Base-by-base conservation (phyloP, 2,797 vertebrate genomes). In the Pampus argenteus region DNA sequence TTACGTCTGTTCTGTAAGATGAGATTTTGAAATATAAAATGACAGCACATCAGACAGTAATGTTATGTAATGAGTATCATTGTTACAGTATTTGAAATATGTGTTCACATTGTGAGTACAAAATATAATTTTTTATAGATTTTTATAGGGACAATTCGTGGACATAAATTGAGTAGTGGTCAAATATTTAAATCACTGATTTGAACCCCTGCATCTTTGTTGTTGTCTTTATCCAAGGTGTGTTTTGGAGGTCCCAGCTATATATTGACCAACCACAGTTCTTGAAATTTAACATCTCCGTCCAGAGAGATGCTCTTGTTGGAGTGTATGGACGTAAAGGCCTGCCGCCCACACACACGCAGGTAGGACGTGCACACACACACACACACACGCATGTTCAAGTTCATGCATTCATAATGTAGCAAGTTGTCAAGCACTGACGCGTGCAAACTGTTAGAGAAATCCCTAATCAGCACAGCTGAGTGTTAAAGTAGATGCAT, bases 211-310 rank as follows among this genome's bases (percentile, higher is more conserved):
- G 9, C 1, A 65, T 44, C 3, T 66, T 23, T 69, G 14, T 20
- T 29, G 3, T 23, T 51, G 14, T 78, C 10, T 71, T 49, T 51
- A 2, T 63, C 38, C 20, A 29, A 93, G 98, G 98, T 75, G 96
- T 98, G 70, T 99, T 99, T 85, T 99, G 98, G 98, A 96, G 97
- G 85, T 98, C 97, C 38, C 98, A 99, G 75, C 92, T 99, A 6
- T 97, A 96, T 74, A 96, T 99, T 71, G 98, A 99, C 91, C 97
- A 98, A 76, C 97, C 98, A 1, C 98, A 98, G 89, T 99, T 98
- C 83, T 93, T 99, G 68, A 99, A 99, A 89, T 99, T 99, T 94
- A 99, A 99, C 95, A 98, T 99, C 89, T 99, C 97, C 1, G 96
- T 99, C 85, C 97, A 98, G 92, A 97, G 94, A 90, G 97, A 97